A percentile compares a stretch with the other conserved stretches of the same genome.
Conservation (phyloP, 2,113 vertebrate genomes). For the Shinisaurus crocodilurus region DNA sequence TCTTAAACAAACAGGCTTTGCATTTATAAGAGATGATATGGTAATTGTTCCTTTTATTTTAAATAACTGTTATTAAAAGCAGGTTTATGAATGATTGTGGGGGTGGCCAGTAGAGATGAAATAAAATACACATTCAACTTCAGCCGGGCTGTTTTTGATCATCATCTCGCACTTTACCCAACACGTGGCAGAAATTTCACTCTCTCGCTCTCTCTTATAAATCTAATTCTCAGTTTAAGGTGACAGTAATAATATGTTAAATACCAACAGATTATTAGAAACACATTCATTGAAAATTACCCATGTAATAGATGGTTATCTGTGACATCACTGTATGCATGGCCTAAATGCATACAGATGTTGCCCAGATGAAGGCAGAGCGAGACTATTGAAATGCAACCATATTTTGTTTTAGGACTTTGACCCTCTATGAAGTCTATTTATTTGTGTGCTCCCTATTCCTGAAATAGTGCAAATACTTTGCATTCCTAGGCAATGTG, state of each 20-base stretch:
- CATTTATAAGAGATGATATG: fast-evolving
- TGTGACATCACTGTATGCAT: constrained; percentile 1
- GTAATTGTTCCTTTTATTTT: background rate
- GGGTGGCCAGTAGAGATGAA: constrained; percentile 18
- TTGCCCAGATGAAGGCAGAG: constrained; percentile 40
- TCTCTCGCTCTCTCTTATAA: constrained; percentile 34
- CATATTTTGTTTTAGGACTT: constrained; percentile 25
- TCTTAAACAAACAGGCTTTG: fast-evolving
- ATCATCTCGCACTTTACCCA: constrained; percentile 15
- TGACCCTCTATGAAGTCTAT: constrained; percentile 9
- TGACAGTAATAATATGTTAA: constrained; percentile 44
- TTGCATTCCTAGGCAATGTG: constrained; percentile 58
- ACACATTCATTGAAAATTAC: constrained; percentile 59
- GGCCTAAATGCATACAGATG: constrained; percentile 53
- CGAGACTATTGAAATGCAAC: background rate
- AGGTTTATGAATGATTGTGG: constrained; percentile 59
- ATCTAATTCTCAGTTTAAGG: constrained; percentile 52
- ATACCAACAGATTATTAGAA: constrained; percentile 59
- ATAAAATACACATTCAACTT: constrained; percentile 31
- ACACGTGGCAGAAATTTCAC: constrained; percentile 39
- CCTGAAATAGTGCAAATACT: constrained; percentile 60
- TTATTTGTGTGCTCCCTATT: constrained; percentile 57
- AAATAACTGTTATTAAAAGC: constrained; percentile 37
- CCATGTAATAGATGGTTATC: constrained; percentile 60
- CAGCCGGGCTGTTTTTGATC: constrained; percentile 45